Percentiles rank a stretch among this genome's conserved stretches.
These are phyloP conservation scores for Syrrhaptes paradoxus DNA, from an alignment of 2,113 vertebrate species.

Conservation along the genomic window DNA sequence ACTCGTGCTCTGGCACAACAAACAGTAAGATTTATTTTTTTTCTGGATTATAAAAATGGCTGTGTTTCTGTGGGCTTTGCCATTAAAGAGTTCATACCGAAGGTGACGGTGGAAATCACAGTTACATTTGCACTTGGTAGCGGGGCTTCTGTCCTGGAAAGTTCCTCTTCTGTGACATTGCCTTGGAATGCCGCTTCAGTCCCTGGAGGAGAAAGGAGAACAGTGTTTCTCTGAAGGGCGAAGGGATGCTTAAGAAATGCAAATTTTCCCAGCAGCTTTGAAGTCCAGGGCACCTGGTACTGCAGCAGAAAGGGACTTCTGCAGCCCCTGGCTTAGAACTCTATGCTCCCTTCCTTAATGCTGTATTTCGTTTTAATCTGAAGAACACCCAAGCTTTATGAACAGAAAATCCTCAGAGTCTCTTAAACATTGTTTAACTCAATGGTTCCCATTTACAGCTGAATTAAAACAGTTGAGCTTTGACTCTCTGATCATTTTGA, in stretches of 20 bases:
- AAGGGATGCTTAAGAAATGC: neutral
- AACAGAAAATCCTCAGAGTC: neutral
- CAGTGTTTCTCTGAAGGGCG: neutral
- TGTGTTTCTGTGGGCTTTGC: neutral
- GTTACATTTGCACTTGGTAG: neutral
- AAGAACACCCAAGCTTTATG: neutral
- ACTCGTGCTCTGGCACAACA: neutral
- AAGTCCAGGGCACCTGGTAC: neutral
- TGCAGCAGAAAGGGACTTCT: neutral
- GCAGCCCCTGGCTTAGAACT: neutral
- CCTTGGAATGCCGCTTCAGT: neutral
- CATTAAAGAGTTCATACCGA: neutral
- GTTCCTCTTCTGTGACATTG: neutral
- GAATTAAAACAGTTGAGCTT: neutral
- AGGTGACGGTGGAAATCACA: neutral
- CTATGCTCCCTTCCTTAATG: neutral
- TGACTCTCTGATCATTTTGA: neutral
- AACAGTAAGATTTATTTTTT: neutral
- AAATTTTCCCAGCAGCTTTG: neutral
- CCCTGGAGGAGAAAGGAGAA: neutral
- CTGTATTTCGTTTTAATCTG: neutral
- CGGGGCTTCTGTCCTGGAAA: neutral
- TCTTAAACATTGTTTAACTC: neutral
- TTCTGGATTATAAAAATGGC: neutral
- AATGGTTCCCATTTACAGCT: neutral